Conservation (phyloP, 2,797 vertebrate genomes). For the Myotis vivesi region DNA sequence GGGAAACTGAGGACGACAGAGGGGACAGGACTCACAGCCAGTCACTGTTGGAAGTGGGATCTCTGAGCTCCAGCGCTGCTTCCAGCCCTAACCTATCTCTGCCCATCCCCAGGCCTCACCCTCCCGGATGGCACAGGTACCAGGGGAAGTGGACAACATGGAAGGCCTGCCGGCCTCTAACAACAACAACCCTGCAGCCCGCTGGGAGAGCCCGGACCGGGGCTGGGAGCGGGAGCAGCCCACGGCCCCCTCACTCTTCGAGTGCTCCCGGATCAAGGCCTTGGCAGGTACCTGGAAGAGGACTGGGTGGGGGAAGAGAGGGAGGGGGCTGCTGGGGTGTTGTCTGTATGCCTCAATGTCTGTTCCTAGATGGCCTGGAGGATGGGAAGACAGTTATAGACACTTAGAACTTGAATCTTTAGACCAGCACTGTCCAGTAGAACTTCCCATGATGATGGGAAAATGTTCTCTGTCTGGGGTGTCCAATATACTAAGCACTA, state of each 20-base stretch:
- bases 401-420: neutral
- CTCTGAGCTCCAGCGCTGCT: neutral
- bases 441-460: fast-evolving
- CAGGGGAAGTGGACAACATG: conserved; percentile 92
- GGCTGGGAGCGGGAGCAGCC: conserved; percentile 75
- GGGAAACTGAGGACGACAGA: neutral
- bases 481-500: neutral
- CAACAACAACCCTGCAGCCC: conserved; percentile 87
- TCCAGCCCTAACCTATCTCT: neutral
- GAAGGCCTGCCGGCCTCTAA: conserved; percentile 89
- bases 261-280: conserved; percentile 94
- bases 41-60: neutral
- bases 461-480: neutral
- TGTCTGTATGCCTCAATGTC: no score
- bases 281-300: conserved; percentile 87
- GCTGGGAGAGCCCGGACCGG: conserved; percentile 86
- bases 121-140: conserved; percentile 88
- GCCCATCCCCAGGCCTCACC: conserved; percentile 29
- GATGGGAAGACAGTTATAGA: neutral
- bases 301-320: neutral
- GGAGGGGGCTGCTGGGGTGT: no score
- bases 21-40: neutral
- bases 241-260: conserved; percentile 88
- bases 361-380: neutral
- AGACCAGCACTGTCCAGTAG: neutral